phyloP scores from a whole-genome alignment of 2,888 invertebrate genomes.

The Lasioglossum marginatum region DNA sequence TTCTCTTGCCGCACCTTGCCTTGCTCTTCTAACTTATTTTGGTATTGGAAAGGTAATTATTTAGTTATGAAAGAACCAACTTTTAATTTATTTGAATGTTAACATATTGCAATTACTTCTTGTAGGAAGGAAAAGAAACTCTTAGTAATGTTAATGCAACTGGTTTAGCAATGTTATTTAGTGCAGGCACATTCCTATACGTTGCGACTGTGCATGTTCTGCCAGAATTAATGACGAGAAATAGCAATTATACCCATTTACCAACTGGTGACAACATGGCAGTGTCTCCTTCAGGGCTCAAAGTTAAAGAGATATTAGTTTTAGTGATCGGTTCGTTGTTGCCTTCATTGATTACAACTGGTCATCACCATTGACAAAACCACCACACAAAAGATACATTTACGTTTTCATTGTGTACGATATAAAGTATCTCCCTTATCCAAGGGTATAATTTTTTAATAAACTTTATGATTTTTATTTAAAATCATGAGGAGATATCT shows the following conservation, averaged over 20 bases:
- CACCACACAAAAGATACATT: conserved; percentile 17
- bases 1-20: conserved; percentile 95
- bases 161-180: conserved; percentile 98
- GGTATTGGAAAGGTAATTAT: conserved; percentile 90
- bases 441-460: conserved; percentile 49
- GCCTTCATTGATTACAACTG: conserved; percentile 95
- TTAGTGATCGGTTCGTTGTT: conserved; percentile 94
- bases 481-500: conserved; percentile 19
- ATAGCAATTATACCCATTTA: conserved; percentile 83
- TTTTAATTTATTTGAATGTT: neutral
- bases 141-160: conserved; percentile 96
- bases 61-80: neutral
- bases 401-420: conserved; percentile 40
- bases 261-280: conserved; percentile 82
- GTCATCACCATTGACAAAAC: conserved; percentile 90
- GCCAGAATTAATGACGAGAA: conserved; percentile 93
- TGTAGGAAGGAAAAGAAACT: conserved; percentile 95
- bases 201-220: conserved; percentile 99
- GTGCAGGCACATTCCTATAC: conserved; percentile 99
- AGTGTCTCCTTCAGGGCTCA: conserved; percentile 86
- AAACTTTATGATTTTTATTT: conserved; percentile 32
- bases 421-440: conserved; percentile 45
- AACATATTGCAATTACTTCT: conserved; percentile 53
- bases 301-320: conserved; percentile 91
- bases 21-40: conserved; percentile 96